A percentile compares a stretch with the other conserved stretches of the same genome.
Conservation (phyloP, 2,797 vertebrate species). For the Chaetophractus vellerosus region DNA sequence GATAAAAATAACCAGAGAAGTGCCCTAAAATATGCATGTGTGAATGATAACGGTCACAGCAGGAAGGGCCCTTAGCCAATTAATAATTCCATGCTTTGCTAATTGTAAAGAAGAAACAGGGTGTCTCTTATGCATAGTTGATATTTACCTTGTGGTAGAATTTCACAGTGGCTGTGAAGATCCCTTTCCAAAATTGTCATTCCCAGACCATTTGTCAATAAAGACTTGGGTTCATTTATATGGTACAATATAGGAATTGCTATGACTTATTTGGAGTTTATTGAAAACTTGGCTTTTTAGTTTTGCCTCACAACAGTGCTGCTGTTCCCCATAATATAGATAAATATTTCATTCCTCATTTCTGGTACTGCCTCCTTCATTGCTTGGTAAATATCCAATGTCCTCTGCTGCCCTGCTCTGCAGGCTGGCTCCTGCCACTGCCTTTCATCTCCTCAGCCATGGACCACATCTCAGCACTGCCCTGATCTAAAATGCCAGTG, state of each 20-base stretch:
- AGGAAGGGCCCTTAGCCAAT: neutral
- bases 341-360: neutral
- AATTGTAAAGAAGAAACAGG: neutral
- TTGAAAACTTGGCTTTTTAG: neutral
- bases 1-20: conserved; percentile 16
- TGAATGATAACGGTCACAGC: neutral
- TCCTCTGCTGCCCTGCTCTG: neutral
- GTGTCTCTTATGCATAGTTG: neutral
- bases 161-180: conserved; percentile 31
- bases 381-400: neutral
- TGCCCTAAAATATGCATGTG: neutral
- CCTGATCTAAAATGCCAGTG: neutral
- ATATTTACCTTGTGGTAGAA: neutral
- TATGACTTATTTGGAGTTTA: neutral
- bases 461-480: neutral
- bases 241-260: neutral
- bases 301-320: neutral
- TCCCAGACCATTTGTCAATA: neutral
- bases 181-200: neutral
- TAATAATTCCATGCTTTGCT: neutral
- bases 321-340: neutral
- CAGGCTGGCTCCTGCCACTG: neutral
- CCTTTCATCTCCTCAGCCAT: neutral
- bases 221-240: neutral
- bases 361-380: neutral